Evolutionary conservation across 2,888 invertebrate species (phyloP).

Genomic region (Clostera curtula): DNA sequence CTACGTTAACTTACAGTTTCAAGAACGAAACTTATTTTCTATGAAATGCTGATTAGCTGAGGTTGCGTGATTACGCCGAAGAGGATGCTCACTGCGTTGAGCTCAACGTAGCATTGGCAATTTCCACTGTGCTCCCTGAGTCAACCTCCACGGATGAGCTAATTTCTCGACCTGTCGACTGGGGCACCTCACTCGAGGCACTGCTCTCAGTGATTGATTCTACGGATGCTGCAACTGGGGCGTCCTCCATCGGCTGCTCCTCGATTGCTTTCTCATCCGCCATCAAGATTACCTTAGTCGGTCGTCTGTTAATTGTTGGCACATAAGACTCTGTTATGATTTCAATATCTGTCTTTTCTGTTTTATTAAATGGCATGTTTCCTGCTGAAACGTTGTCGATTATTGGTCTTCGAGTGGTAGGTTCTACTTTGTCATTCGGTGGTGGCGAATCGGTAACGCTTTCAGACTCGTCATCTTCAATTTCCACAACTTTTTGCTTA

Average conservation of each 20-base stretch:
- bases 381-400: constrained; percentile 60
- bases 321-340: constrained; percentile 60
- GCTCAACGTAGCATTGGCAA: constrained; percentile 3
- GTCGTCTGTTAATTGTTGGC: constrained; percentile 50
- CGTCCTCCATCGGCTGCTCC: constrained; percentile 16
- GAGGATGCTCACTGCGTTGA: constrained; percentile 17
- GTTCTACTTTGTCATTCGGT: constrained; percentile 56
- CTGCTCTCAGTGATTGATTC: constrained; percentile 25
- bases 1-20: constrained; percentile 66
- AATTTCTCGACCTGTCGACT: constrained; percentile 8
- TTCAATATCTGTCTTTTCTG: constrained; percentile 54
- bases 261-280: constrained; percentile 31
- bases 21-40: constrained; percentile 64
- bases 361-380: constrained; percentile 32
- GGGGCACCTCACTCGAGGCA: constrained; percentile 15
- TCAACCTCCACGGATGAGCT: constrained; percentile 4
- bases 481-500: constrained; percentile 53
- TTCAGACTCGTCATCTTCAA: constrained; percentile 54
- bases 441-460: constrained; percentile 52
- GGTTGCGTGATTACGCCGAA: constrained; percentile 39
- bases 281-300: constrained; percentile 57
- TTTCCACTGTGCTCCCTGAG: constrained; percentile 5
- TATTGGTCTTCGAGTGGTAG: constrained; percentile 54
- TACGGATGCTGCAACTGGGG: constrained; percentile 18
- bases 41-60: constrained; percentile 64